Percentiles rank a stretch among this genome's conserved stretches.
These are phyloP conservation scores for Arion vulgaris DNA, from an alignment of 1,140 invertebrate genomes.

Conservation along the genomic window DNA sequence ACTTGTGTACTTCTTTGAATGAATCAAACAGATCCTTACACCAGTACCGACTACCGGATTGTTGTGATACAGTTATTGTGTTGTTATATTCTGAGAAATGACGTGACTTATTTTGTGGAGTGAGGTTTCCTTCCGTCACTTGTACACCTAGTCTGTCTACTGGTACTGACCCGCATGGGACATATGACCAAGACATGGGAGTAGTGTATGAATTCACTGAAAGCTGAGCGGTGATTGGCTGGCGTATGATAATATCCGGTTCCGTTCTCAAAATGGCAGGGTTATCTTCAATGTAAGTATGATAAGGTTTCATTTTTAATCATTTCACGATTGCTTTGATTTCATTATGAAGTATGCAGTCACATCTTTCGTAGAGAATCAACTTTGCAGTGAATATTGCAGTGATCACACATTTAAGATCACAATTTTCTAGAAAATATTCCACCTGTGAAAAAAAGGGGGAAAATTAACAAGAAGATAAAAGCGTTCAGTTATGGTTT, in stretches of 20 bases:
- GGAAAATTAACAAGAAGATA: too few species aligned
- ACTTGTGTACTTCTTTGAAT: background rate
- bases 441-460: too few species aligned
- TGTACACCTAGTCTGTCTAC: background rate
- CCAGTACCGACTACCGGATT: background rate
- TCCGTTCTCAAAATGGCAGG: background rate
- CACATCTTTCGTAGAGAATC: too few species aligned
- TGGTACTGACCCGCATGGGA: background rate
- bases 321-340: background rate
- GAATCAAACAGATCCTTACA: background rate
- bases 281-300: background rate
- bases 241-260: background rate
- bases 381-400: background rate
- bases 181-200: background rate
- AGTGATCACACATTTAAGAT: background rate
- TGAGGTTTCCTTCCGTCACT: background rate
- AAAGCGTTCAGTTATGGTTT: too few species aligned
- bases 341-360: background rate
- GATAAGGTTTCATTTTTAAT: background rate
- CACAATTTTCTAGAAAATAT: background rate
- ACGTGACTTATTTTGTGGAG: background rate
- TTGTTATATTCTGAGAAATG: background rate
- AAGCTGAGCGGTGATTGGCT: background rate
- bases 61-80: background rate
- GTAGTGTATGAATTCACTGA: background rate